These are phyloP conservation scores for Phaethon lepturus DNA, from an alignment of 2,113 vertebrate species.

Conservation along the genomic window DNA sequence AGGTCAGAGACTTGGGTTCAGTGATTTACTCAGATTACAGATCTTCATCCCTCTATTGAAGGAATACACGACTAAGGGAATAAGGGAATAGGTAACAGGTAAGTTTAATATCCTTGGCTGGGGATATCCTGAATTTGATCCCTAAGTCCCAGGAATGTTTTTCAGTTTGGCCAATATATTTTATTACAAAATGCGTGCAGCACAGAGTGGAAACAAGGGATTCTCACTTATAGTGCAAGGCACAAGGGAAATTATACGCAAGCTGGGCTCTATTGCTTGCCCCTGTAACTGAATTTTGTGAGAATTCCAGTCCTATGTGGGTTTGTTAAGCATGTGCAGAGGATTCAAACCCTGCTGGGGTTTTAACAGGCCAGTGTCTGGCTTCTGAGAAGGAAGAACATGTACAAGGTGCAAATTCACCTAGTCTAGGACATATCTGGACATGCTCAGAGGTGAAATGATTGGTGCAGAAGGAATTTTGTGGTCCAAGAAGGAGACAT, in stretches of 20 bases:
- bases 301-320: background rate
- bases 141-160: background rate
- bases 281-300: accelerated
- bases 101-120: background rate
- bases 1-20: background rate
- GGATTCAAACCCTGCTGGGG: background rate
- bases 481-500: background rate
- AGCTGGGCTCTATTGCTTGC: accelerated
- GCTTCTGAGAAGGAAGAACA: background rate
- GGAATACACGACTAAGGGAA: background rate
- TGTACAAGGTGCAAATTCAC: background rate
- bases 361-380: background rate
- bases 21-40: background rate
- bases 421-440: background rate
- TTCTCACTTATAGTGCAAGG: background rate
- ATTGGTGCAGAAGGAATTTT: background rate
- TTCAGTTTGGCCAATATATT: background rate
- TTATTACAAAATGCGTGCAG: background rate
- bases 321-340: background rate
- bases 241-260: background rate
- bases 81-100: background rate
- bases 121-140: background rate
- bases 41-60: background rate
- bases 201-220: background rate
- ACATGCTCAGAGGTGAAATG: background rate